phyloP scores from a whole-genome alignment of 1,140 invertebrate species.

The Saccostrea glomerata region DNA sequence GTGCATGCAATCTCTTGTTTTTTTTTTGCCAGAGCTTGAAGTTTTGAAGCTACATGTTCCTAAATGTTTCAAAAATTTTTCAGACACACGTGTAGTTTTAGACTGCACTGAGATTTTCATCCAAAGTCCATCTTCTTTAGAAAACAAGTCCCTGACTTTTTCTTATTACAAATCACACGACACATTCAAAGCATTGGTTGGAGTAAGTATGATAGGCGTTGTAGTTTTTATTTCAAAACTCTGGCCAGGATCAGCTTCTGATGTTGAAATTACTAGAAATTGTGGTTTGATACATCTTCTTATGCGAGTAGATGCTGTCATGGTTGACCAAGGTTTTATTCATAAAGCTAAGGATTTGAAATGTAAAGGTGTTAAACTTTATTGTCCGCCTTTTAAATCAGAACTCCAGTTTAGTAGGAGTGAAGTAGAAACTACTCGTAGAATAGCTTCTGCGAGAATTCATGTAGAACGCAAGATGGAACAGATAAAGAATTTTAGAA shows the following conservation, averaged over 20 bases:
- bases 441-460: slow-evolving; percentile 47
- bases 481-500: slow-evolving; percentile 54
- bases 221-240: slow-evolving; percentile 49
- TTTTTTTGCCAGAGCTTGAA: slow-evolving; percentile 23
- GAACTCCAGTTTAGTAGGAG: slow-evolving; percentile 39
- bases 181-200: slow-evolving; percentile 37
- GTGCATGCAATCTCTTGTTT: slow-evolving; percentile 10
- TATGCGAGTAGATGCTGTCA: slow-evolving; percentile 43
- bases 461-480: slow-evolving; percentile 53
- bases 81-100: no score
- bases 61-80: no score
- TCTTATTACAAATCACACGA: no score
- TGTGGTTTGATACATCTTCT: slow-evolving; percentile 45
- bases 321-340: slow-evolving; percentile 55
- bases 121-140: no score
- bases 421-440: slow-evolving; percentile 45
- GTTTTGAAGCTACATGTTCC: no score
- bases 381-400: no score
- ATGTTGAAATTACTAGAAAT: slow-evolving; percentile 53
- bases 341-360: slow-evolving; percentile 13
- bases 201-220: slow-evolving; percentile 27
- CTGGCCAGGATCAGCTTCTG: slow-evolving; percentile 43
- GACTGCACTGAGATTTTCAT: no score
- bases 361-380: slow-evolving; percentile 28
- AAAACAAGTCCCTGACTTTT: no score